These are phyloP conservation scores for Brachionus manjavacas DNA, from an alignment of 1,140 invertebrate species.

Conservation along the genomic window DNA sequence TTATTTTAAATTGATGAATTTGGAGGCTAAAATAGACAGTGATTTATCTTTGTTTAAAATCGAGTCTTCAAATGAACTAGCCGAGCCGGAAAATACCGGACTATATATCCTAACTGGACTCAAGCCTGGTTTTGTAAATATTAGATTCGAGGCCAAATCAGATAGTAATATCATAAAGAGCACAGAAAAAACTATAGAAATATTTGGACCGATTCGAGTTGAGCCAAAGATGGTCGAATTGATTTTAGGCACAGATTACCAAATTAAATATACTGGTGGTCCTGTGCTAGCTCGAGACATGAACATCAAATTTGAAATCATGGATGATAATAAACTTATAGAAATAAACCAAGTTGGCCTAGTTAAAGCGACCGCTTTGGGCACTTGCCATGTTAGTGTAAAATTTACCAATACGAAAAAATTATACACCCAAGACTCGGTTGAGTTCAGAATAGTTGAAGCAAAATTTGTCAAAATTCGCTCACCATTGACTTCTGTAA, in stretches of 20 bases:
- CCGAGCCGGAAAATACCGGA: neutral
- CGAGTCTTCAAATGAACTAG: neutral
- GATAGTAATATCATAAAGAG: slow-evolving; percentile 1
- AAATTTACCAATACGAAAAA: neutral
- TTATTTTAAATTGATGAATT: slow-evolving; percentile 36
- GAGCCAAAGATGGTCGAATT: neutral
- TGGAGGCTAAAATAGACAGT: neutral
- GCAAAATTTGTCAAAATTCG: neutral
- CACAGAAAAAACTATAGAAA: neutral
- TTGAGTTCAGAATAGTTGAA: slow-evolving; percentile 7
- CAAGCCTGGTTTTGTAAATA: neutral
- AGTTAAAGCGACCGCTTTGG: neutral
- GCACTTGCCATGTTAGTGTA: neutral
- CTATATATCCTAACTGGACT: neutral
- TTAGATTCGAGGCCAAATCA: neutral
- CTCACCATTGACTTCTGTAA: neutral
- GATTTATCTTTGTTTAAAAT: neutral
- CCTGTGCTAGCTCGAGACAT: neutral
- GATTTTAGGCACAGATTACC: neutral
- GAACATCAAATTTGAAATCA: neutral
- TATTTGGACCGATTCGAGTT: neutral
- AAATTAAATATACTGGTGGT: neutral
- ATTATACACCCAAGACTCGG: neutral
- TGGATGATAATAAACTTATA: neutral
- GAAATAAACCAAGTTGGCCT: neutral